phyloP scores from a whole-genome alignment of 2,797 vertebrate species.

The Octomys mimax region DNA sequence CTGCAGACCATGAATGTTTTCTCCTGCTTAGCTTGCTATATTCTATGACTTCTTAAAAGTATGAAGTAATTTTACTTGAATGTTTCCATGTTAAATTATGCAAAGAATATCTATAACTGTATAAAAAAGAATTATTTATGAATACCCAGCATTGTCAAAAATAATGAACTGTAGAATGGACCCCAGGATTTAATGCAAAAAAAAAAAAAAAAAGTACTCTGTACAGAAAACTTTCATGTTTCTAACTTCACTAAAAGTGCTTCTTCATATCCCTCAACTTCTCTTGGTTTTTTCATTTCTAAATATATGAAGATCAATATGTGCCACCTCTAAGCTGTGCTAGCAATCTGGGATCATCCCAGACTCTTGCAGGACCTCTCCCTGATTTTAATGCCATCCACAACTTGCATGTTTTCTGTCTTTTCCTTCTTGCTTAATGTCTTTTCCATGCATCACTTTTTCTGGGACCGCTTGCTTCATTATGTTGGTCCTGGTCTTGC shows the following conservation, averaged over 20 bases:
- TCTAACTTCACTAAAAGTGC: background rate
- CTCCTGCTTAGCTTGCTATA: background rate
- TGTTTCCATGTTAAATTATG: background rate
- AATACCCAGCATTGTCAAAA: background rate
- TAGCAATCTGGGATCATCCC: background rate
- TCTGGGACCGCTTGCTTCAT: background rate
- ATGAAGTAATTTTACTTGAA: background rate
- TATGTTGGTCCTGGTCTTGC: background rate
- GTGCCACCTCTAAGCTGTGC: background rate
- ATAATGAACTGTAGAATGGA: background rate
- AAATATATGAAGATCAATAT: background rate
- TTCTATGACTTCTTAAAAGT: background rate
- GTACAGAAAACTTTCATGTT: background rate
- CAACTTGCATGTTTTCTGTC: background rate
- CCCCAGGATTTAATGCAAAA: background rate
- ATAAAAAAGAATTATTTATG: background rate
- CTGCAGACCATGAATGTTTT: background rate
- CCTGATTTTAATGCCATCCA: background rate
- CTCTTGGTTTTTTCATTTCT: background rate
- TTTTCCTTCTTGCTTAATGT: background rate
- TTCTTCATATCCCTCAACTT: background rate
- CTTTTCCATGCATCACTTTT: background rate
- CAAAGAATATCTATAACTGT: background rate
- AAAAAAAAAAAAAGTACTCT: background rate
- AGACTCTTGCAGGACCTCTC: background rate